A percentile compares a stretch with the other conserved stretches of the same genome.
Conservation (phyloP, 2,888 invertebrate species). For the Agrochola macilenta region DNA sequence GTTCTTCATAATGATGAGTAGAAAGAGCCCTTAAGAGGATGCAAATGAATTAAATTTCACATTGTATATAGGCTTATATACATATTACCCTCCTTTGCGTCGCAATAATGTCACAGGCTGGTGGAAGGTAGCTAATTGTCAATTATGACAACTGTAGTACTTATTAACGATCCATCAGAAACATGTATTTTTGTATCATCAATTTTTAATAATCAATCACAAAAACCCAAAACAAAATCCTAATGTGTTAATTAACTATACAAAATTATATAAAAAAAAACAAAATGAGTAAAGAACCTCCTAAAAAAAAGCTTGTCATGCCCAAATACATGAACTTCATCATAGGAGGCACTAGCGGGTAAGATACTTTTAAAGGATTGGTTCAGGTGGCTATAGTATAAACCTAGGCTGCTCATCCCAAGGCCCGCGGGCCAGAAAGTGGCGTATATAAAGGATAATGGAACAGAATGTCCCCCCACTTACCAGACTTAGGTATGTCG, state of each 20-base stretch:
- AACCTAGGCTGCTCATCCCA: too few species aligned
- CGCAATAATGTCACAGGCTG: constrained; percentile 27
- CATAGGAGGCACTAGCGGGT: constrained; percentile 79
- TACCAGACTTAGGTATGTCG: too few species aligned
- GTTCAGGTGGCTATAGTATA: too few species aligned
- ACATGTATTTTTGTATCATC: constrained; percentile 2
- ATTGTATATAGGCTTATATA: too few species aligned
- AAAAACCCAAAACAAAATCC: constrained; percentile 14
- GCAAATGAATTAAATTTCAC: too few species aligned
- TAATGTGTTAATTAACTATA: constrained; percentile 6
- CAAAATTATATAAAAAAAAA: neutral
- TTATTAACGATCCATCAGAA: neutral
- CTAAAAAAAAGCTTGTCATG: constrained; percentile 62
- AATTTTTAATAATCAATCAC: too few species aligned
- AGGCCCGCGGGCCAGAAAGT: too few species aligned
- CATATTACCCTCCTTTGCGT: too few species aligned
- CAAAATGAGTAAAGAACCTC: constrained; percentile 54
- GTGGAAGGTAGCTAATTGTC: neutral
- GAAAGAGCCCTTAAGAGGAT: too few species aligned
- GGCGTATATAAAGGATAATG: too few species aligned
- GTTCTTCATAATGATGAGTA: too few species aligned
- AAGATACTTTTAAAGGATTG: constrained; percentile 4
- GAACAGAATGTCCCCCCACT: too few species aligned
- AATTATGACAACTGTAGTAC: constrained; percentile 13
- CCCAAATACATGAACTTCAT: constrained; percentile 76